Percentiles rank a stretch among this genome's conserved stretches.
Conservation (phyloP, 2,113 vertebrate species). For the Carassius auratus region DNA sequence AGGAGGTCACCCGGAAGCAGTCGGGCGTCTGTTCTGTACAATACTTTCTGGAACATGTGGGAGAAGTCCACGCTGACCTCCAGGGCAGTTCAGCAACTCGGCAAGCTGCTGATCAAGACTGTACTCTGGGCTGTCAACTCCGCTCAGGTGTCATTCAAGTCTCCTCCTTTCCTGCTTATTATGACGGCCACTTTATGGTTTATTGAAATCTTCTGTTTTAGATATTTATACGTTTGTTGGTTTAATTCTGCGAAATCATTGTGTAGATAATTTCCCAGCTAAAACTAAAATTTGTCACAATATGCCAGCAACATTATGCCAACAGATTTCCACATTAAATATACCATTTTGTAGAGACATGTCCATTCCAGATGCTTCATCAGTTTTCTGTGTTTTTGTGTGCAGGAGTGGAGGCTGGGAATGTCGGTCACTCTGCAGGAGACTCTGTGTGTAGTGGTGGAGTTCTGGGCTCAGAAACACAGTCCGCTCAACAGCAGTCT, state of each 20-base stretch:
- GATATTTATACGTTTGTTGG: neutral
- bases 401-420: slow-evolving; percentile 36
- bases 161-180: neutral
- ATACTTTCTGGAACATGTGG: slow-evolving; percentile 84
- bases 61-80: slow-evolving; percentile 82
- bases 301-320: neutral
- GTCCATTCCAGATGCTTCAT: neutral
- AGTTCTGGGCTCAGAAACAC: slow-evolving; percentile 88
- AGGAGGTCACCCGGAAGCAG: slow-evolving; percentile 68
- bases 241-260: neutral
- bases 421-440: slow-evolving; percentile 77
- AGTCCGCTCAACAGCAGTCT: slow-evolving; percentile 80
- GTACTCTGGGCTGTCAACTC: slow-evolving; percentile 65
- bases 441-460: slow-evolving; percentile 84
- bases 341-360: slow-evolving; percentile 6
- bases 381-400: slow-evolving; percentile 9
- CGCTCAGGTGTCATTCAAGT: slow-evolving; percentile 71
- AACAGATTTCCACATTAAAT: neutral
- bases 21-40: slow-evolving; percentile 74
- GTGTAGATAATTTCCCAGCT: neutral
- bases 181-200: neutral
- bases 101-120: slow-evolving; percentile 63
- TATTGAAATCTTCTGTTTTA: neutral
- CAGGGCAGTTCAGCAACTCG: slow-evolving; percentile 73
- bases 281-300: neutral